Percentiles rank a stretch among this genome's conserved stretches.
These are phyloP conservation scores for Apteryx mantelli DNA, from an alignment of 2,113 vertebrate genomes.

Conservation along the genomic window DNA sequence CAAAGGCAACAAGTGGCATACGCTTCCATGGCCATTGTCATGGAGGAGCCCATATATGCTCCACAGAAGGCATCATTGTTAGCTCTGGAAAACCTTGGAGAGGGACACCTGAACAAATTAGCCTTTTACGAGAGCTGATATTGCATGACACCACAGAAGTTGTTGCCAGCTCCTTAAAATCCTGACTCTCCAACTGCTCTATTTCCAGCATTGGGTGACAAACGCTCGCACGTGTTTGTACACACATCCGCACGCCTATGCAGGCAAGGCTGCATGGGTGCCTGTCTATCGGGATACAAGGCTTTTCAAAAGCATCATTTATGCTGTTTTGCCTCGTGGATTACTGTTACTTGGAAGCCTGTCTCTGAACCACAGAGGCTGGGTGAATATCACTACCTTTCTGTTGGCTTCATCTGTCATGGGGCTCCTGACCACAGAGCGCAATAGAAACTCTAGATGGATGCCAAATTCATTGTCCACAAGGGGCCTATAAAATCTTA, in stretches of 20 bases:
- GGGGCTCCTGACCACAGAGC: not conserved
- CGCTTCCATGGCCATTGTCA: not conserved
- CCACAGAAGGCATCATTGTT: not conserved
- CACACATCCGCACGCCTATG: fast-evolving
- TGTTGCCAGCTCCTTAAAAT: not conserved
- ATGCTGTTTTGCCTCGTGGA: not conserved
- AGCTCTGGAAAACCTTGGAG: fast-evolving
- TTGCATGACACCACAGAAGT: fast-evolving
- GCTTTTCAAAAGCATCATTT: not conserved
- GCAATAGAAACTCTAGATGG: not conserved
- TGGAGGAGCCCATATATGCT: not conserved
- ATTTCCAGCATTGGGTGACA: not conserved
- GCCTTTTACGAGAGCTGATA: not conserved
- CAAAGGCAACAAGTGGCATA: not conserved
- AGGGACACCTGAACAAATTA: not conserved
- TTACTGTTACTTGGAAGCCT: not conserved
- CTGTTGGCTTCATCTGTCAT: not conserved
- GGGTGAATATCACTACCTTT: not conserved
- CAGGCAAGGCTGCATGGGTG: fast-evolving
- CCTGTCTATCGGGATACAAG: not conserved
- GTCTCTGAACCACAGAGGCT: not conserved
- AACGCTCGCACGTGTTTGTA: not conserved
- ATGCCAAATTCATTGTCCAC: not conserved
- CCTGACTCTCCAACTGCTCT: not conserved
- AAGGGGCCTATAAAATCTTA: not conserved